Evolutionary conservation across 2,113 vertebrate species (phyloP).

Genomic region (Petrocephalus microphthalmus): DNA sequence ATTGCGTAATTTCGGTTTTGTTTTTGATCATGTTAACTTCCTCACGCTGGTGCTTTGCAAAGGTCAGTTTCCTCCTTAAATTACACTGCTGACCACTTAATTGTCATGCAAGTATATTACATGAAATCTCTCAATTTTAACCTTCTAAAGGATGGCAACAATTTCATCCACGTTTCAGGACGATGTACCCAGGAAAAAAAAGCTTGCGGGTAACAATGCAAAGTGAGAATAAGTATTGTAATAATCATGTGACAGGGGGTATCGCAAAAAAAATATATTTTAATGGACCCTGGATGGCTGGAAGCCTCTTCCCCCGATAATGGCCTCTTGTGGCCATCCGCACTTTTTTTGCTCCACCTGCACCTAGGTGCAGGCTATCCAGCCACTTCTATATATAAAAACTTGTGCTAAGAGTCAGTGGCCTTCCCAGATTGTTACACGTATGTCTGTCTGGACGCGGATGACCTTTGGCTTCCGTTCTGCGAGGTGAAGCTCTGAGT

Average conservation of each 20-base stretch:
- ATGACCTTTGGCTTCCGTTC: neutral
- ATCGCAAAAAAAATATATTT: too few species aligned
- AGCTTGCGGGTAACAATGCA: neutral
- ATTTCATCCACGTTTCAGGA: neutral
- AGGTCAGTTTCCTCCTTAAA: neutral
- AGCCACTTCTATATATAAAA: too few species aligned
- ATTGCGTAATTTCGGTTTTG: neutral
- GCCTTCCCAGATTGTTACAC: neutral
- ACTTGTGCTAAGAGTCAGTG: neutral
- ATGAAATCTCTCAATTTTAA: neutral
- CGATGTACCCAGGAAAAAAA: neutral
- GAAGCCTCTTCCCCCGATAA: too few species aligned
- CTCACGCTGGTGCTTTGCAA: neutral
- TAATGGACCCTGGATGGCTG: too few species aligned
- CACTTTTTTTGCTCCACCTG: too few species aligned
- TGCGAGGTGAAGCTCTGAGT: constrained; percentile 17
- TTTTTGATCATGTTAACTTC: neutral
- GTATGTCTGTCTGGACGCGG: neutral
- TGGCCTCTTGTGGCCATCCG: too few species aligned
- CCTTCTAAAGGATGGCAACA: neutral
- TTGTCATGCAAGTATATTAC: neutral
- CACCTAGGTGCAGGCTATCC: too few species aligned
- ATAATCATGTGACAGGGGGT: too few species aligned
- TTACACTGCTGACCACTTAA: neutral
- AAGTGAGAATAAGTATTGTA: neutral